A percentile compares a stretch with the other conserved stretches of the same genome.
Evolutionary conservation across 2,797 vertebrate species (phyloP).

Genomic region (Synanceia verrucosa): DNA sequence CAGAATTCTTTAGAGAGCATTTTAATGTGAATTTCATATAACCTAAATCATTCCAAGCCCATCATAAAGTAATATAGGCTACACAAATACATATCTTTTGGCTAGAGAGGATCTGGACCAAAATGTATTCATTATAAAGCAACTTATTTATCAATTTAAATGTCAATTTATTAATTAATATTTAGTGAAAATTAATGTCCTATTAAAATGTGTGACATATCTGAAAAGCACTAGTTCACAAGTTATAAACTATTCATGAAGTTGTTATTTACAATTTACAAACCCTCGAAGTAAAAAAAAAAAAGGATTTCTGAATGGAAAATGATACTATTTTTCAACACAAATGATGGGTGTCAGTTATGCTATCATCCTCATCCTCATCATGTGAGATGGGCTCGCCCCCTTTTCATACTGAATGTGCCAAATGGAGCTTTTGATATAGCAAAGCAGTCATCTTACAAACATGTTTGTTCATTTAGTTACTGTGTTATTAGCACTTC

Average conservation of each 20-base stretch:
- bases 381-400: not conserved
- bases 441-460: not conserved
- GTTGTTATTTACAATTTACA: not conserved
- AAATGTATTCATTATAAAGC: not conserved
- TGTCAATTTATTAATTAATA: not conserved
- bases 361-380: not conserved
- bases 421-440: not conserved
- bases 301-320: not conserved
- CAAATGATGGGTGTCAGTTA: not conserved
- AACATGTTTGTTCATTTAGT: not conserved
- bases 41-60: not conserved
- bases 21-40: constrained; percentile 22
- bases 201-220: too few species aligned
- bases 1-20: constrained; percentile 16
- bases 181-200: too few species aligned
- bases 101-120: not conserved
- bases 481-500: not conserved
- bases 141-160: not conserved
- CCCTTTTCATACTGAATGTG: not conserved
- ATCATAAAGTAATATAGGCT: too few species aligned
- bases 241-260: not conserved
- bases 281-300: too few species aligned
- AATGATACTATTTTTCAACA: not conserved
- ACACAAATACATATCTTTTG: not conserved
- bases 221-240: too few species aligned